Evolutionary conservation across 2,113 vertebrate species (phyloP), one percentile per base, ranked within the genome.

Genomic region (Stegastes partitus): DNA sequence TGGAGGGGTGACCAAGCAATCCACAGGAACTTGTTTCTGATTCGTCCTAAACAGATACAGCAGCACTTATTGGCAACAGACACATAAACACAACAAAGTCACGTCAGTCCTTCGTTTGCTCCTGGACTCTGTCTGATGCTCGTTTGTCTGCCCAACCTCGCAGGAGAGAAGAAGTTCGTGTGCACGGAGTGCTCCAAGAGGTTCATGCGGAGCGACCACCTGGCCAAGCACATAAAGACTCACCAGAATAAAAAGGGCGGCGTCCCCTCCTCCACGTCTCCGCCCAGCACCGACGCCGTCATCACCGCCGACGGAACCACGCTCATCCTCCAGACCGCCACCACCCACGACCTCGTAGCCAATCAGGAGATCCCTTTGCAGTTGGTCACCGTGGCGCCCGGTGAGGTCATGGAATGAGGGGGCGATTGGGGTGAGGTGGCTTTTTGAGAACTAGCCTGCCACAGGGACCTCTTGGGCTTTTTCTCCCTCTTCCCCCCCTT

Each of bases 201-300:
- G 89, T 99, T 99, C 91, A 99, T 99, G 98, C 96, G 98, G 87
- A 99, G 98, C 93, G 98, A 99, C 92, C 98, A 99, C 89, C 96
- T 99, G 96, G 97, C 98, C 96, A 99, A 99, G 96, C 98, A 99
- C 92, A 99, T 99, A 96, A 99, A 99, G 97, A 99, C 98, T 91
- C 98, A 99, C 94, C 96, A 97, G 91, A 99, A 99, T 94, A 99
- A 99, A 96, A 99, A 99, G 93, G 96, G 96, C 91, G 96, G 95
- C 85, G 95, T 96, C 56, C 90, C 97, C 53, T 95, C 95, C 89
- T 94, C 95, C 92, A 94, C 95, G 88, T 95, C 96, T 81, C 96
- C 93, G 93, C 96, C 95, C 73, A 79, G 89, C 75, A 73, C 89
- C 71, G 98, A 99, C 86, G 88, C 97, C 93, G 93, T 97, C 95